phyloP scores from a whole-genome alignment of 1,140 invertebrate species.

The Macrocentrus cingulum region DNA sequence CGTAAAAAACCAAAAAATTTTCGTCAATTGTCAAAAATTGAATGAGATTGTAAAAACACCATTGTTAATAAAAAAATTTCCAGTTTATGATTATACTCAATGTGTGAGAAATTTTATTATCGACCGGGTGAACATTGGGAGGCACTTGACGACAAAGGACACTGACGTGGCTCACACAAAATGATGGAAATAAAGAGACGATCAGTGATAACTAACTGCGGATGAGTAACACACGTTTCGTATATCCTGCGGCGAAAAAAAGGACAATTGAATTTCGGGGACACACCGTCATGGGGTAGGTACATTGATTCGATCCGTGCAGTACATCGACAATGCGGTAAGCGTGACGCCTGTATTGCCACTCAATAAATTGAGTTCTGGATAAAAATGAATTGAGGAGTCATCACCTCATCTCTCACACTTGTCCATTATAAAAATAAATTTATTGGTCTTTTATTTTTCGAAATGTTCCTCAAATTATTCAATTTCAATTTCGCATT shows the following conservation, averaged over 20 bases:
- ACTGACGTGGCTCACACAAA: neutral
- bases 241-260: neutral
- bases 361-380: neutral
- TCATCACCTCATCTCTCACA: neutral
- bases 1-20: no score
- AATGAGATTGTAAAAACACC: no score
- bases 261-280: conserved; percentile 10
- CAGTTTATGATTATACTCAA: no score
- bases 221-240: neutral
- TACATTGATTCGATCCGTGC: conserved; percentile 15
- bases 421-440: no score
- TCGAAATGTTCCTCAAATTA: no score
- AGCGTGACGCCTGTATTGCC: neutral
- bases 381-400: neutral
- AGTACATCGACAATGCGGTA: conserved; percentile 1
- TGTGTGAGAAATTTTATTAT: no score
- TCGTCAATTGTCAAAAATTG: no score
- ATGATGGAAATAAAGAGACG: neutral
- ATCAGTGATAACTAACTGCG: neutral
- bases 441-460: no score
- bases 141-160: no score
- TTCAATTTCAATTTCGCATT: no score
- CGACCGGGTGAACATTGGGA: no score
- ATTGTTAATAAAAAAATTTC: no score
- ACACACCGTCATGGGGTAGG: neutral